These are phyloP conservation scores for Lonchura striata DNA, from an alignment of 2,113 vertebrate genomes.

Conservation along the genomic window DNA sequence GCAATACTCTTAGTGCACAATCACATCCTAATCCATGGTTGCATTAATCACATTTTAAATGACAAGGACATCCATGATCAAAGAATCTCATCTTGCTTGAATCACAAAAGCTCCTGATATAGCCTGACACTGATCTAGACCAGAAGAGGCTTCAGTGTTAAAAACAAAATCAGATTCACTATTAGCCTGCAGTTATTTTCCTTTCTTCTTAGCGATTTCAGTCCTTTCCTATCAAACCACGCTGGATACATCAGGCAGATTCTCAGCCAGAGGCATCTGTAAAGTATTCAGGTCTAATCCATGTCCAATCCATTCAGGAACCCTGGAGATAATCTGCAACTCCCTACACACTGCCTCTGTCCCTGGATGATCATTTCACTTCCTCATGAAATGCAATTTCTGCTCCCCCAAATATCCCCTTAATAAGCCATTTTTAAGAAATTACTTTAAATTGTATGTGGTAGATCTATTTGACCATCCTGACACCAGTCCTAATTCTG, in stretches of 20 bases:
- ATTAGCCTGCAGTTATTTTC: background rate
- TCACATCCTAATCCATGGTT: background rate
- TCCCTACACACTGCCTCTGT: background rate
- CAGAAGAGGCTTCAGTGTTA: background rate
- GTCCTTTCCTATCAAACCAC: background rate
- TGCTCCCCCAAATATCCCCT: background rate
- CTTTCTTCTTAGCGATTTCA: background rate
- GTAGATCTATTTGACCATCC: background rate
- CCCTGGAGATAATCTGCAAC: background rate
- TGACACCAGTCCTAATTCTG: background rate
- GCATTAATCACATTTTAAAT: background rate
- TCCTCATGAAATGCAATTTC: background rate
- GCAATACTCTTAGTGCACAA: background rate
- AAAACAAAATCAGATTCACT: background rate
- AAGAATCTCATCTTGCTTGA: background rate
- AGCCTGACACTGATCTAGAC: background rate
- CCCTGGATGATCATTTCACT: background rate
- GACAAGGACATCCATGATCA: background rate
- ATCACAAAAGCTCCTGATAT: background rate
- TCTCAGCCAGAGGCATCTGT: background rate
- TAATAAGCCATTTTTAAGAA: background rate
- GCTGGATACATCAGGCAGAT: background rate
- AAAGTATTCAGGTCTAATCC: background rate
- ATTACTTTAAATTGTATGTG: rapidly evolving
- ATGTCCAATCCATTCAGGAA: background rate